Base-by-base conservation (phyloP, 1,140 invertebrate species). In the Drosophila guanche region DNA sequence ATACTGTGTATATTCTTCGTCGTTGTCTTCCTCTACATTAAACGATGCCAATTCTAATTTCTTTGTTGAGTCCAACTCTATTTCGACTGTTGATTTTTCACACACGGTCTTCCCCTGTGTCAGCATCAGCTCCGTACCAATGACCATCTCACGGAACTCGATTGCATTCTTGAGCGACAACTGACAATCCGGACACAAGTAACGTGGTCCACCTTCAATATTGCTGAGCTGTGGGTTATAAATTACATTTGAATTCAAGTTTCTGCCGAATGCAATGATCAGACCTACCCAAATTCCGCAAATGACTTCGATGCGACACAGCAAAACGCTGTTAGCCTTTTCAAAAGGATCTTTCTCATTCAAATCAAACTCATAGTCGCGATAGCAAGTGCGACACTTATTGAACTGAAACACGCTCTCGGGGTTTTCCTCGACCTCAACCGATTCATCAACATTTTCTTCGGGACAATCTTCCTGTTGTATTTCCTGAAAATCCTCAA, bases 231-330 rank as follows among this genome's bases (percentile, higher is more conserved):
- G 16, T 0, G 55, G 53, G 12, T 42, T 25, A 0, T 3, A 5
- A 43, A 43, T 5, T 6, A 25, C 14, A 16, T 8, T 14, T 3
- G 20, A 5, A 8, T 33, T 33, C 2, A 33, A 5, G 8, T 55
- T 3, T 7, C 8, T 33, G 20, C 1, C 16, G 16, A 12, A 23
- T 16, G 12, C 12, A 37, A 4, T 33, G 7, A 33, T 10, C 33
- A 0, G 5, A 77, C 63, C 10, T 10, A 85, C 81, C 81, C 81
- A 88, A 33, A 85, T 67, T 4, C 81, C 81, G 4, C 83, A 88
- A 3, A 85, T 81, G 12, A 83, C 83, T 88, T 85, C 81, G 5
- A 85, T 83, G 54, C 88, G 81, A 42, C 61, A 77, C 6, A 85
- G 52, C 41, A 88, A 48, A 0, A 88, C 60, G 5, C 48, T 70